Conservation (phyloP, 2,113 vertebrate species). For the Oreochromis spilurus region DNA sequence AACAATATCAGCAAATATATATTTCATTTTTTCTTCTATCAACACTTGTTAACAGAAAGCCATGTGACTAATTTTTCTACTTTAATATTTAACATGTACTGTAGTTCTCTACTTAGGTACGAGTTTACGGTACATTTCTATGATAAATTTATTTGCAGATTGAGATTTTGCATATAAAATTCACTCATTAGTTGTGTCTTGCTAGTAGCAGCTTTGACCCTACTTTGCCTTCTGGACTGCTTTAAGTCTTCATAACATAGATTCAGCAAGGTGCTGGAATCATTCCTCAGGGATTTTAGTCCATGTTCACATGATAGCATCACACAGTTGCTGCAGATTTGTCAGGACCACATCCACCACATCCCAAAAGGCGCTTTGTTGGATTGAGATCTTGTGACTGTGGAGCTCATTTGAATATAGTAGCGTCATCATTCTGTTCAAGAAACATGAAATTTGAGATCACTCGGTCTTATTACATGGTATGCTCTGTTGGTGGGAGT, state of each 20-base stretch:
- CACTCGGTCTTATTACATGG: neutral
- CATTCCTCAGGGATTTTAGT: neutral
- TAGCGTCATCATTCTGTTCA: neutral
- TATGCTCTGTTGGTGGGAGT: neutral
- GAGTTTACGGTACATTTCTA: neutral
- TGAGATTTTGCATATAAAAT: neutral
- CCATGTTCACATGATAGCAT: neutral
- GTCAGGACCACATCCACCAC: neutral
- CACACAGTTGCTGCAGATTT: neutral
- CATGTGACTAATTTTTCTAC: neutral
- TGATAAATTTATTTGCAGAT: neutral
- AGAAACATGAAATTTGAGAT: neutral
- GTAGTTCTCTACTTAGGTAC: neutral
- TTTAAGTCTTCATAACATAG: neutral
- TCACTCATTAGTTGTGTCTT: neutral
- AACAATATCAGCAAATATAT: neutral
- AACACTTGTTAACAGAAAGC: neutral
- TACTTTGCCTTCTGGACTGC: neutral
- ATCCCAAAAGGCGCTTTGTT: neutral
- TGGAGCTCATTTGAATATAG: neutral
- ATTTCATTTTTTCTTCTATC: neutral
- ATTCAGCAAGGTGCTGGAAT: neutral
- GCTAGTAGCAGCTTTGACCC: neutral
- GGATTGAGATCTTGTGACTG: neutral
- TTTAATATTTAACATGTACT: neutral